Evolutionary conservation across 2,888 invertebrate genomes (phyloP), one percentile per base, ranked within the genome.

Genomic region (Liposcelis brunnea): DNA sequence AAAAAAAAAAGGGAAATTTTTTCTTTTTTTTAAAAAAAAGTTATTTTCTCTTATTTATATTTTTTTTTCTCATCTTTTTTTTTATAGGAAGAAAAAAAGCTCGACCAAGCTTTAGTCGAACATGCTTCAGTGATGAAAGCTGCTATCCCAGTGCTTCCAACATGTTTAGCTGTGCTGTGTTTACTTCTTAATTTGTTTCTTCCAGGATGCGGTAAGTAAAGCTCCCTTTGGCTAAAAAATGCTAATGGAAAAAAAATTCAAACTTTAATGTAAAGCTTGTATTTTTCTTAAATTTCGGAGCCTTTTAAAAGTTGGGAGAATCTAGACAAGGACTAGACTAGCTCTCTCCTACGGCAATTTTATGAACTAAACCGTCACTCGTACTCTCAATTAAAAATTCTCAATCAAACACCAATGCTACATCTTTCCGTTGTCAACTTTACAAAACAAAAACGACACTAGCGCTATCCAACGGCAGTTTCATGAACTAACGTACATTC

Each of bases 101-200:
- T 87, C 51, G 86, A 86, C 55, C 67, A 75, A 0, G 74, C 78
- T 18, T 66, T 87, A 49, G 78, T 87, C 14, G 87, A 87, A 56
- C 81, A 83, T 59, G 75, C 74, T 49, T 89, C 90, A 2, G 72
- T 83, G 58, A 91, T 94, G 76, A 80, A 84, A 53, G 87, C 82
- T 18, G 91, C 91, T 26, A 87, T 95, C 52, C 94, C 95, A 0
- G 82, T 89, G 50, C 69, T 95, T 58, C 93, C 94, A 1, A 66
- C 84, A 7, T 77, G 76, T 43, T 67, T 91, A 44, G 93, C 94
- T 6, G 82, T 85, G 74, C 72, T 87, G 59, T 94, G 91, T 59
- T 74, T 90, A 45, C 60, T 89, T 18, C 78, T 84, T 65, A 89
- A 89, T 61, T 70, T 82, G 49, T 58, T 85, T 49, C 60, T 82